Percentiles rank a stretch among this genome's conserved stretches.
Conservation (phyloP, 1,140 invertebrate species). For the Physella acuta region DNA sequence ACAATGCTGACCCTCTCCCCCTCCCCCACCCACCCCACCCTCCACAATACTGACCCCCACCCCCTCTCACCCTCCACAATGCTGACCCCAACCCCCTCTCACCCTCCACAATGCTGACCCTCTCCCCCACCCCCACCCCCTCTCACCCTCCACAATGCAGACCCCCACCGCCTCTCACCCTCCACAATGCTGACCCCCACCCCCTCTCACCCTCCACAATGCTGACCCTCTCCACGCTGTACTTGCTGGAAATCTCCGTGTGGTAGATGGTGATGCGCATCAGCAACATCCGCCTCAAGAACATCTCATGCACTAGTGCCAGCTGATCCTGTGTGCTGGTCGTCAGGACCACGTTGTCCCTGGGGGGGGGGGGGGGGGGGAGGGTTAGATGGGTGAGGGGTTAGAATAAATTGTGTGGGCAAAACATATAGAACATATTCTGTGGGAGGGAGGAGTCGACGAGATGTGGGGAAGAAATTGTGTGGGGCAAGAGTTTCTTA, state of each 20-base stretch:
- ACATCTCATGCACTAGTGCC: slow-evolving; percentile 23
- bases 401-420: too few relatives aligned
- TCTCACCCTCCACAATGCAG: background rate
- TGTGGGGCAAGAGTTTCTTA: too few relatives aligned
- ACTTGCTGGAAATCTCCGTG: slow-evolving; percentile 35
- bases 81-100: too few relatives aligned
- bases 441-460: too few relatives aligned
- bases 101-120: background rate
- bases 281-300: slow-evolving; percentile 27
- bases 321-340: slow-evolving; percentile 29
- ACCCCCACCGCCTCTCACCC: slow-evolving; percentile 17
- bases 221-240: slow-evolving; percentile 35
- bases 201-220: slow-evolving; percentile 33
- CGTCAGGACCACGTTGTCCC: slow-evolving; percentile 28
- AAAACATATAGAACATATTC: too few relatives aligned
- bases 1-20: slow-evolving; percentile 32
- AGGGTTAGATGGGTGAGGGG: too few relatives aligned
- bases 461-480: too few relatives aligned
- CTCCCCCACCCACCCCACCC: slow-evolving; percentile 24
- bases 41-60: too few relatives aligned
- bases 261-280: slow-evolving; percentile 33
- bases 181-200: slow-evolving; percentile 9
- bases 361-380: too few relatives aligned
- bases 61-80: too few relatives aligned
- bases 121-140: too few relatives aligned